Conservation (phyloP, 2,888 invertebrate genomes). For the Lobophora halterata region DNA sequence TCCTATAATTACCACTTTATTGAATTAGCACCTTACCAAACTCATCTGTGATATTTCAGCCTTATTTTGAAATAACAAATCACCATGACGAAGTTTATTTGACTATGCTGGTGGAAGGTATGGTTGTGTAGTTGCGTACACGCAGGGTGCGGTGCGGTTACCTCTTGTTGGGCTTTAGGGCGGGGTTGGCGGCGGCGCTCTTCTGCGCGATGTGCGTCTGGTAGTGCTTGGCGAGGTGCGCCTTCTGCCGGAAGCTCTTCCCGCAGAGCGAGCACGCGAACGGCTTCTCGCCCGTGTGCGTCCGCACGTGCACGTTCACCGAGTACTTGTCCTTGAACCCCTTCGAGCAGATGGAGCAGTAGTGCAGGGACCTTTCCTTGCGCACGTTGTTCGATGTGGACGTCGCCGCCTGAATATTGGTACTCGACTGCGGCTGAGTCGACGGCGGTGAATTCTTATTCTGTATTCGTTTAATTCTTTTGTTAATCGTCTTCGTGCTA, state of each 20-base stretch:
- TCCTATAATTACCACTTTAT: slow-evolving; percentile 66
- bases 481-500: slow-evolving; percentile 82
- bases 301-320: slow-evolving; percentile 98
- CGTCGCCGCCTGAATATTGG: slow-evolving; percentile 74
- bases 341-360: slow-evolving; percentile 95
- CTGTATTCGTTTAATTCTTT: slow-evolving; percentile 86
- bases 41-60: slow-evolving; percentile 77
- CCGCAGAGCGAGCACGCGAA: slow-evolving; percentile 97
- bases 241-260: slow-evolving; percentile 95
- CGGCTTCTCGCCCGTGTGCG: slow-evolving; percentile 99
- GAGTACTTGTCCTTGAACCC: slow-evolving; percentile 98
- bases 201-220: slow-evolving; percentile 96
- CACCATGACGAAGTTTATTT: slow-evolving; percentile 71
- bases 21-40: slow-evolving; percentile 75
- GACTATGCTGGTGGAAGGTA: slow-evolving; percentile 56
- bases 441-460: slow-evolving; percentile 73
- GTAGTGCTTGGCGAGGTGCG: slow-evolving; percentile 95
- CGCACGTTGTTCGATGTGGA: slow-evolving; percentile 87
- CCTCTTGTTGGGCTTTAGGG: slow-evolving; percentile 78
- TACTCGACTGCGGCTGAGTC: slow-evolving; percentile 59
- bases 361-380: slow-evolving; percentile 93
- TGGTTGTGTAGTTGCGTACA: slow-evolving; percentile 17
- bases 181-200: slow-evolving; percentile 84
- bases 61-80: slow-evolving; percentile 67
- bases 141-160: slow-evolving; percentile 49